Evolutionary conservation across 1,140 invertebrate species (phyloP), one percentile per base, ranked within the genome.

Genomic region (Cecropterus lyciades): DNA sequence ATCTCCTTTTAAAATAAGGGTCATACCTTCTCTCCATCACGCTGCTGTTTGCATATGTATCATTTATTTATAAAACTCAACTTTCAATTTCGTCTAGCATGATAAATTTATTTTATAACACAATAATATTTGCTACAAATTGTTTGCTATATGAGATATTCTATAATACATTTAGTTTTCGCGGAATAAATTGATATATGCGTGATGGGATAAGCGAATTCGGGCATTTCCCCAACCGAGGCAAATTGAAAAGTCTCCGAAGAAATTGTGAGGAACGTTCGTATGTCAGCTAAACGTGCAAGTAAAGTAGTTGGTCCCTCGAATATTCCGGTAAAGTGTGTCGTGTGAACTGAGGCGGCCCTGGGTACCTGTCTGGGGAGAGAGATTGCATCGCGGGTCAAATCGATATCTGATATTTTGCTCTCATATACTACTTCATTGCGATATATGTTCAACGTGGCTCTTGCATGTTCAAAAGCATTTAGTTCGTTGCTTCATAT

Each of bases 331-430:
- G 63, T 45, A 72, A 78, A 76, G 67, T 79, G 52, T 81, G 73
- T 75, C 72, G 75, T 72, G 60, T 59, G 48, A 73, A 69, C 65
- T 42, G 65, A 73, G 52, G 37, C 52, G 48, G 15, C 42, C 65
- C 51, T 56, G 52, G 52, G 48, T 66, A 67, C 43, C 45, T 62
- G 46, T 43, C 67, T 66, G 49, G n/a, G n/a, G n/a, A n/a, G 67
- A 67, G 62, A 72, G 66, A 71, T 68, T 70, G 65, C 69, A 69
- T 66, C 64, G 46, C 64, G 65, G 53, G 63, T 65, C 71, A 59
- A 74, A 77, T 77, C 75, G 75, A 77, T 77, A 70, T 51, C 62
- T 69, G 49, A 69, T 69, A 70, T 67, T 67, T 70, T 66, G 68
- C 48, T 37, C 55, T 17, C 24, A 55, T 57, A 57, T 59, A 48